Evolutionary conservation across 2,113 vertebrate species (phyloP), one percentile per base, ranked within the genome.

Genomic region (Hipposideros armiger): DNA sequence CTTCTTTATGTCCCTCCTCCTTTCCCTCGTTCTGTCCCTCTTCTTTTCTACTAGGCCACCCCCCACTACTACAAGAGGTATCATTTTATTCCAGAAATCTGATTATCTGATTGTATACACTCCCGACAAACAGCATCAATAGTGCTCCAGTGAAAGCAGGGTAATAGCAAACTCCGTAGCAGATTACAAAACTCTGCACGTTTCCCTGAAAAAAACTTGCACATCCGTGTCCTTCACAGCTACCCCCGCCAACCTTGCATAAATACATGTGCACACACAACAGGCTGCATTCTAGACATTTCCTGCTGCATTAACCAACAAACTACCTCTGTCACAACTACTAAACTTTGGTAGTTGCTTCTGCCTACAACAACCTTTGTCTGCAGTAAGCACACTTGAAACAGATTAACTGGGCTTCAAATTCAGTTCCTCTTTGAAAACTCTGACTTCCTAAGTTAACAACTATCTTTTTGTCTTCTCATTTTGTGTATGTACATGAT

Each of bases 401-500:
- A 66, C 17, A 58, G 30, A 74, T 40, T 22, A 76, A 47, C 3
- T 4, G 14, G 20, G 17, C 8, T 78, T 77, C 42, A 93, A 52
- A 77, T 64, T 62, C n/a, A 70, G 7, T 78, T 76, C 52, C 13
- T 90, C 32, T 47, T 30, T 86, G 62, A n/a, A 77, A 80, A 89
- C 22, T 22, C 16, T 28, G 30, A 96, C 5, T 73, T 73, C n/a
- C 20, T 82, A 81, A n/a, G 42, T 73, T 66, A 81, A 70, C 28
- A 92, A 84, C 81, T 89, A 73, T n/a, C 22, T 70, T 93, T 93
- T 77, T 36, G 17, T 78, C 32, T 73, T 85, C 64, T 19, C 36
- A 93, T 73, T 78, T 40, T 81, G 26, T 36, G 7, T 58, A 64
- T 30, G 3, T 78, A 42, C 16, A 64, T 22, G 50, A 45, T 11